Conservation (phyloP, 2,797 vertebrate species). For the Ctenopoma multispine region DNA sequence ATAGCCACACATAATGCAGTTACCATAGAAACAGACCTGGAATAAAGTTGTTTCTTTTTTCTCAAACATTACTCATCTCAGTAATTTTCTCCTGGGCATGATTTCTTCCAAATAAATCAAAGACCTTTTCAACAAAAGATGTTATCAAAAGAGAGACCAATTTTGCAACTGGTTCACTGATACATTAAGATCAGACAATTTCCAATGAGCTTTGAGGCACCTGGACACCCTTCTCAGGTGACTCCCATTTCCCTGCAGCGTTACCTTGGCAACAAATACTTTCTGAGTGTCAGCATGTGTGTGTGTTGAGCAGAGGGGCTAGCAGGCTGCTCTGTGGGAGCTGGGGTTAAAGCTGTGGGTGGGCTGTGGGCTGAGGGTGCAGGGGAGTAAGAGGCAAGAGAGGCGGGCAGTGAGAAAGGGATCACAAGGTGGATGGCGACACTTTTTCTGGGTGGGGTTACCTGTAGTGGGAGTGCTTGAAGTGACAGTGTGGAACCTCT, state of each 20-base stretch:
- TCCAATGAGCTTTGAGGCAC: slow-evolving; percentile 17
- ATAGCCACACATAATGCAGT: slow-evolving; percentile 60
- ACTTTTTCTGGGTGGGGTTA: slow-evolving; percentile 80
- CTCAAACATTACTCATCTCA: slow-evolving; percentile 72
- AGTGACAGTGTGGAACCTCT: slow-evolving; percentile 87
- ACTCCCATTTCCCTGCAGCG: slow-evolving; percentile 64
- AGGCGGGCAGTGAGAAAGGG: slow-evolving; percentile 62
- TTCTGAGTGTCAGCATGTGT: slow-evolving; percentile 22
- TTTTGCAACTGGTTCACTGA: slow-evolving; percentile 17
- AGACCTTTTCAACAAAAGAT: slow-evolving; percentile 19
- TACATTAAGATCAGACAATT: slow-evolving; percentile 17
- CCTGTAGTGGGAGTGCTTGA: slow-evolving; percentile 86
- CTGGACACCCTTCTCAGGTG: slow-evolving; percentile 46
- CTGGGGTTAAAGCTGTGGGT: slow-evolving; percentile 58
- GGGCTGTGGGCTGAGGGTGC: slow-evolving; percentile 53
- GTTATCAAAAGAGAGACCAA: background rate
- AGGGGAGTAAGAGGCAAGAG: slow-evolving; percentile 50
- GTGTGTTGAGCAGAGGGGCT: slow-evolving; percentile 37
- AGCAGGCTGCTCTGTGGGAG: slow-evolving; percentile 44
- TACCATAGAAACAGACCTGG: slow-evolving; percentile 72
- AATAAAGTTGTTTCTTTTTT: slow-evolving; percentile 58
- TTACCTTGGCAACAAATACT: slow-evolving; percentile 71
- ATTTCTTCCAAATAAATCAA: slow-evolving; percentile 47
- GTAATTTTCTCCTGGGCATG: slow-evolving; percentile 49
- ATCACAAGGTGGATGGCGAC: slow-evolving; percentile 66